Evolutionary conservation across 2,113 vertebrate species (phyloP).

Genomic region (Oryzias celebensis): DNA sequence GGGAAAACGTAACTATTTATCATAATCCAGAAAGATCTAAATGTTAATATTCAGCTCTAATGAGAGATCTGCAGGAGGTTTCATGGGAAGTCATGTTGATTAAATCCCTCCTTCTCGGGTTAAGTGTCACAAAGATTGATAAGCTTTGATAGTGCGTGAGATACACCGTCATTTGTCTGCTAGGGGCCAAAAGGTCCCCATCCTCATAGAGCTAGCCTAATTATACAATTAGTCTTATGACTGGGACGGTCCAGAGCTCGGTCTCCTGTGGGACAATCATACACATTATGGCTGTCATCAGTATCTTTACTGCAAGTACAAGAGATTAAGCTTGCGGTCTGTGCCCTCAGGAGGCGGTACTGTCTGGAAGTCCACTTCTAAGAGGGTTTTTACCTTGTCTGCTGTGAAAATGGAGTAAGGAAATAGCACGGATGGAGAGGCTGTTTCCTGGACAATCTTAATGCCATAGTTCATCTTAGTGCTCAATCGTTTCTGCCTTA

Average conservation of each 20-base stretch:
- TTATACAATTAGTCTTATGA: slow-evolving; percentile 83
- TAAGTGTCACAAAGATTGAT: slow-evolving; percentile 76
- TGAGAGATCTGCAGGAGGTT: slow-evolving; percentile 3
- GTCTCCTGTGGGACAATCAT: slow-evolving; percentile 74
- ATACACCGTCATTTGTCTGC: slow-evolving; percentile 78
- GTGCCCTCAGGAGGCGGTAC: slow-evolving; percentile 9
- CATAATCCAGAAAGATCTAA: neutral
- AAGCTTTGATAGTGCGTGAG: slow-evolving; percentile 67
- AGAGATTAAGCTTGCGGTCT: slow-evolving; percentile 22
- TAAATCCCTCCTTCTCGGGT: slow-evolving; percentile 48
- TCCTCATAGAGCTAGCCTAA: slow-evolving; percentile 77
- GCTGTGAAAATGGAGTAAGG: neutral
- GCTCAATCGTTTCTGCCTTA: slow-evolving; percentile 60
- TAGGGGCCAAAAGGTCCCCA: slow-evolving; percentile 72
- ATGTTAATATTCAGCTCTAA: neutral
- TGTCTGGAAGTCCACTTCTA: neutral
- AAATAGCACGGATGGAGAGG: slow-evolving; percentile 8
- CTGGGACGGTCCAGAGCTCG: slow-evolving; percentile 70
- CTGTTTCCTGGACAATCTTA: slow-evolving; percentile 23
- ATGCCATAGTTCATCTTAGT: slow-evolving; percentile 61
- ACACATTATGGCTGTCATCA: slow-evolving; percentile 75
- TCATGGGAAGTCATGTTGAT: slow-evolving; percentile 32
- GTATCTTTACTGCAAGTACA: slow-evolving; percentile 57
- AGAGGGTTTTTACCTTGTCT: neutral
- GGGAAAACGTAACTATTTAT: neutral